Base-by-base conservation (phyloP, 2,113 vertebrate genomes). In the Ophiodon elongatus region DNA sequence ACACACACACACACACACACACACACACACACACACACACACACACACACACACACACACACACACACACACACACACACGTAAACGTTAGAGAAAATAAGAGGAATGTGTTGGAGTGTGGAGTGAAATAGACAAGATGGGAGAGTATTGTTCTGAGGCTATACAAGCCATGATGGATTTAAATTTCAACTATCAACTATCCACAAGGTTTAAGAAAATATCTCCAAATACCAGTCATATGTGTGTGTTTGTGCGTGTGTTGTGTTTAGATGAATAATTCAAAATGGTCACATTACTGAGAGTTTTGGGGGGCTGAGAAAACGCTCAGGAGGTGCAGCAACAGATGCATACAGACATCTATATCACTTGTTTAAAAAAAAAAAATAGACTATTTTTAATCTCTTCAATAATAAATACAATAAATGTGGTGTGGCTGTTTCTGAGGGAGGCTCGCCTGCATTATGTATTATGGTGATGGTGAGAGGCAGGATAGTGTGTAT, bases 371-470 rank as follows among this genome's bases (percentile, higher is more conserved):
- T 80, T 71, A 23, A 62, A 83, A 52, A 60, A 15, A 57, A 59
- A 73, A 27, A 17, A 72, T 1, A 25, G 8, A 76, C 80, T 65
- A 86, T 89, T 88, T 92, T 80, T 78, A 80, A 79, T 75, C 78
- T 45, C n/a, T 85, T 94, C 73, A 93, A 90, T 91, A 92, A 93
- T 91, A 77, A 79, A 93, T 90, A 63, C 29, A 50, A 79, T 87
- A 84, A 89, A 92, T 89, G 89, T 78, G 80, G 84, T 85, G 76
- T 79, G 50, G 73, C 81, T 70, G 80, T 83, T 89, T 88, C 79
- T 43, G 54, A 86, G 80, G 84, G 75, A 86, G 81, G 83, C 72
- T 27, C 82, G 83, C 83, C 88, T 89, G 89, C 91, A 90, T 93
- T 92, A 93, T 91, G 73, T 89, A 91, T 93, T 83, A 85, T 64